Percentiles rank a stretch among this genome's conserved stretches.
These are phyloP conservation scores for Thymelicus sylvestris DNA, from an alignment of 2,888 invertebrate species.

Conservation along the genomic window DNA sequence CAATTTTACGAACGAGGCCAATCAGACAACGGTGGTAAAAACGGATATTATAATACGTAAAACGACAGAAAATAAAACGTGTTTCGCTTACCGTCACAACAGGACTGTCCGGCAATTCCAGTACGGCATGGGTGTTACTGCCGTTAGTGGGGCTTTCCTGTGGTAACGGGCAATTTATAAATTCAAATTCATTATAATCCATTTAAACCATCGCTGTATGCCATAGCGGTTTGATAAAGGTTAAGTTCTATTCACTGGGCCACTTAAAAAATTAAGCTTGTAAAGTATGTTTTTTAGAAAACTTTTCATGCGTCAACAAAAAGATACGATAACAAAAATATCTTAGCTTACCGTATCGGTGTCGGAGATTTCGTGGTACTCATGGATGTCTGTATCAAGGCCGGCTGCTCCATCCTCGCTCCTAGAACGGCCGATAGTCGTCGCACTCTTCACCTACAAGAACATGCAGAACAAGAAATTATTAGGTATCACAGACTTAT, in stretches of 20 bases:
- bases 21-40: not conserved
- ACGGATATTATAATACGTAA: not conserved
- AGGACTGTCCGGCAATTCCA: slow-evolving; percentile 56
- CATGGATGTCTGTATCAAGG: slow-evolving; percentile 64
- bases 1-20: too few species aligned
- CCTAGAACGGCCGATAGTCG: slow-evolving; percentile 64
- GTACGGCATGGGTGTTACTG: slow-evolving; percentile 52
- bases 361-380: slow-evolving; percentile 77
- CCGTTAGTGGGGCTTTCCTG: slow-evolving; percentile 61
- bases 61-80: not conserved
- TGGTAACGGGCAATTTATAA: slow-evolving; percentile 16
- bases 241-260: too few species aligned
- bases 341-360: slow-evolving; percentile 65
- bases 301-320: too few species aligned
- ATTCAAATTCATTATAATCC: too few species aligned
- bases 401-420: slow-evolving; percentile 57
- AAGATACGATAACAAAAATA: not conserved
- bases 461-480: too few species aligned
- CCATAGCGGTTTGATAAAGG: too few species aligned
- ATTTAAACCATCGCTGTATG: too few species aligned
- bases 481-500: too few species aligned
- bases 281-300: too few species aligned
- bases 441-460: slow-evolving; percentile 66
- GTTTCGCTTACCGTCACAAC: slow-evolving; percentile 54
- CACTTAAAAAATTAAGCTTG: too few species aligned